Conservation (phyloP, 2,888 invertebrate species). For the Drosophila rubida region DNA sequence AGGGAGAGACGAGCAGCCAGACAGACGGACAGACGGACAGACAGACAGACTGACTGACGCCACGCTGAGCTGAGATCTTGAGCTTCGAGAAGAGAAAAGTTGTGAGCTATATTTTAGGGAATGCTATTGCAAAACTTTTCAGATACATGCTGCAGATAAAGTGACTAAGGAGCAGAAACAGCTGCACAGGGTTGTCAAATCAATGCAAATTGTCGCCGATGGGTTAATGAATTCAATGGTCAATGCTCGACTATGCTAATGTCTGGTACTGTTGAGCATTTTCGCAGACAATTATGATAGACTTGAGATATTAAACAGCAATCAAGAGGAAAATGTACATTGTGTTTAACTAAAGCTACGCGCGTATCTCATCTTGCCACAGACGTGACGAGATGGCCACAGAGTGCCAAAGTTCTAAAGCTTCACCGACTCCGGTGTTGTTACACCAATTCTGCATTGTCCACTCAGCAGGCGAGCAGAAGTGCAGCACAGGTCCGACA, state of each 20-base stretch:
- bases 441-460: constrained; percentile 42
- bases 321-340: neutral
- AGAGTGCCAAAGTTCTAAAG: constrained; percentile 32
- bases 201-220: constrained; percentile 45
- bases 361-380: neutral
- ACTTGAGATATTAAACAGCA: neutral
- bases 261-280: no score
- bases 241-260: neutral
- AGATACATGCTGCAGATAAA: constrained; percentile 72
- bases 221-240: constrained; percentile 31
- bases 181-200: constrained; percentile 58
- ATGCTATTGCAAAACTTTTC: constrained; percentile 73
- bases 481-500: constrained; percentile 2
- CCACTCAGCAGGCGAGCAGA: constrained; percentile 30
- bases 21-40: constrained; percentile 45
- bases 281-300: constrained; percentile 2
- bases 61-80: constrained; percentile 50
- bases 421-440: constrained; percentile 35
- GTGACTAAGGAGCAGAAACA: constrained; percentile 36
- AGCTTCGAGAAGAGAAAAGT: constrained; percentile 62
- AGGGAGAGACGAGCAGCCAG: constrained; percentile 25
- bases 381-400: constrained; percentile 23
- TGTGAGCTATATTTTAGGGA: constrained; percentile 56
- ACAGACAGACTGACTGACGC: no score
- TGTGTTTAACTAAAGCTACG: neutral